Evolutionary conservation across 1,140 invertebrate species (phyloP), one percentile per base, ranked within the genome.

Genomic region (Oryctes rhinoceros): DNA sequence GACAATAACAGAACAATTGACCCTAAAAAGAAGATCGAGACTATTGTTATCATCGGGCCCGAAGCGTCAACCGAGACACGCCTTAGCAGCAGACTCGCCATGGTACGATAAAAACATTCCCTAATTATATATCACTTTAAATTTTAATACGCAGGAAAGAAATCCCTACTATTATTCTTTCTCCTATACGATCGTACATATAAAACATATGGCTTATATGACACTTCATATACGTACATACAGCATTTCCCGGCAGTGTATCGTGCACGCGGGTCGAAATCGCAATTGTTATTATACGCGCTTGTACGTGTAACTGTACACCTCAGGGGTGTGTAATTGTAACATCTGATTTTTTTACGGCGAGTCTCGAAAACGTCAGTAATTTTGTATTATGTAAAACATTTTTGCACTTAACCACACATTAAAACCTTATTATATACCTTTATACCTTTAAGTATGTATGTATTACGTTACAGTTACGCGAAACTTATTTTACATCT

Each of bases 121-220:
- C 82, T 85, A 85, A 85, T 85, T 85, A 85, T 81, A 85, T 77
- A 74, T 76, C 76, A 81, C 77, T 78, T 78, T 76, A 80, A 81
- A 78, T 78, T 82, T 85, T 84, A 81, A 78, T 71, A 71, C 65
- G 37, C 53, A 71, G 24, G 11, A 79, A 82, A 82, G 83, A 83
- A 83, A 84, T 83, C 80, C 81, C 82, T 81, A 78, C 81, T 81
- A 83, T 83, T 83, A 84, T 76, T 76, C 35, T 49, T 76, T 37
- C 39, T 20, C 15, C 6, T 59, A 59, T 18, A 59, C 24, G 20
- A 1, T 30, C 24, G 24, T 30, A 30, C 24, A 67, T 47, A 76
- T 76, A 76, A 76, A 76, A 76, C 84, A 85, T 82, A 85, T 83
- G 84, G 82, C 75, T 76, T 71, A 71, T 71, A 37, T 35, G 20